These are phyloP conservation scores for Turdus rufiventris DNA, from an alignment of 2,113 vertebrate genomes.

Conservation along the genomic window DNA sequence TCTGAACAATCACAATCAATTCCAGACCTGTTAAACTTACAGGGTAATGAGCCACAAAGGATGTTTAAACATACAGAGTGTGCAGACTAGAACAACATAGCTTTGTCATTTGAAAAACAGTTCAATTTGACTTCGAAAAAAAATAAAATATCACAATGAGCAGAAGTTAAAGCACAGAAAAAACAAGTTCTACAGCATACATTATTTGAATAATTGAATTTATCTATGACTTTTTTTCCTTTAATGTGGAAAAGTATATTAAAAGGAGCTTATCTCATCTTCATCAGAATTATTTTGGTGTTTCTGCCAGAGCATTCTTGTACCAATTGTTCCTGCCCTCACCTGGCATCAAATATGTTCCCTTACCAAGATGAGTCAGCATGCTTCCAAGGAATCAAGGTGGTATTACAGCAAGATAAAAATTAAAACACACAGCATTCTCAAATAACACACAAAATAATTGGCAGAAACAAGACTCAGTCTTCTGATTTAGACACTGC, in stretches of 20 bases:
- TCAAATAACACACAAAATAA: background rate
- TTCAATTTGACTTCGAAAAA: background rate
- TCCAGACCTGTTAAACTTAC: background rate
- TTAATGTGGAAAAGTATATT: background rate
- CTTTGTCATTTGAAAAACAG: background rate
- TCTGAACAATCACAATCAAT: background rate
- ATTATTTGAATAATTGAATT: background rate
- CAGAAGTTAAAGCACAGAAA: background rate
- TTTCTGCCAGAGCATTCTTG: background rate
- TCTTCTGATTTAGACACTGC: constrained; percentile 9
- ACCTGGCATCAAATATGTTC: background rate
- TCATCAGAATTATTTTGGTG: background rate
- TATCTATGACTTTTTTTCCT: background rate
- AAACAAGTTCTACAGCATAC: background rate
- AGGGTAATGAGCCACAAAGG: background rate
- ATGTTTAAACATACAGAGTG: background rate
- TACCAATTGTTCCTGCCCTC: background rate
- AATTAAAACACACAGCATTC: background rate
- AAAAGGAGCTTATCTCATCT: background rate
- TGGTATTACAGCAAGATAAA: background rate
- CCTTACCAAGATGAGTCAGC: background rate
- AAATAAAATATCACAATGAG: background rate
- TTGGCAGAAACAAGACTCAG: background rate
- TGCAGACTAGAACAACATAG: background rate
- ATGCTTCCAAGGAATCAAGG: background rate